Percentiles rank a stretch among this genome's conserved stretches.
Conservation (phyloP, 2,888 invertebrate genomes). For the Lottia scabra region DNA sequence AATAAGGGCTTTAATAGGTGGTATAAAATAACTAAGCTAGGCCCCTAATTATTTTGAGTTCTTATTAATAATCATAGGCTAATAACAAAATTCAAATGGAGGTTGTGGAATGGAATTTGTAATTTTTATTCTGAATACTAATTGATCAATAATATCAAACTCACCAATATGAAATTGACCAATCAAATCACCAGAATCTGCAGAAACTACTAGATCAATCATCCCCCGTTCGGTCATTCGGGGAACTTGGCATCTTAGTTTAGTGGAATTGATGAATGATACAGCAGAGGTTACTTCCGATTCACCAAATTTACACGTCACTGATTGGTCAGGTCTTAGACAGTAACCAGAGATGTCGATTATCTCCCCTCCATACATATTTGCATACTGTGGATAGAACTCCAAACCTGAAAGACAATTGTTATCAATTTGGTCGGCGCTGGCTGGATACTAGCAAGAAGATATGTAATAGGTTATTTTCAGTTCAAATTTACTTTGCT, state of each 20-base stretch:
- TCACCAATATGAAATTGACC: constrained; percentile 2
- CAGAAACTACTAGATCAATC: constrained; percentile 86
- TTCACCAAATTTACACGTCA: constrained; percentile 72
- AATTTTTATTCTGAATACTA: no score
- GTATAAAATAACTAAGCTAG: no score
- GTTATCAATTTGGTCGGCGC: no score
- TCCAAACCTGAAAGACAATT: constrained; percentile 24
- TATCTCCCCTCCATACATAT: constrained; percentile 96
- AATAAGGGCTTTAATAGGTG: no score
- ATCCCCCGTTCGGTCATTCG: constrained; percentile 88
- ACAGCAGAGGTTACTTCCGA: background rate
- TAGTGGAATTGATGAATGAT: constrained; percentile 31
- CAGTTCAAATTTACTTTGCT: no score
- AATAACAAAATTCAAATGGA: no score
- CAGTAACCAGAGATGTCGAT: constrained; percentile 98
- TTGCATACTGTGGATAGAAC: constrained; percentile 74
- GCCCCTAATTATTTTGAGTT: no score
- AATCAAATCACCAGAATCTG: constrained; percentile 71
- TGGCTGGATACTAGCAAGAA: no score
- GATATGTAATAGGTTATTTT: no score
- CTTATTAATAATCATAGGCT: no score
- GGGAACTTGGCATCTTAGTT: constrained; percentile 89
- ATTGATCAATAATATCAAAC: no score
- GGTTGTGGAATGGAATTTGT: no score
- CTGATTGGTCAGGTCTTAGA: constrained; percentile 80